phyloP scores from a whole-genome alignment of 2,888 invertebrate species.

The Dasypolia templi region DNA sequence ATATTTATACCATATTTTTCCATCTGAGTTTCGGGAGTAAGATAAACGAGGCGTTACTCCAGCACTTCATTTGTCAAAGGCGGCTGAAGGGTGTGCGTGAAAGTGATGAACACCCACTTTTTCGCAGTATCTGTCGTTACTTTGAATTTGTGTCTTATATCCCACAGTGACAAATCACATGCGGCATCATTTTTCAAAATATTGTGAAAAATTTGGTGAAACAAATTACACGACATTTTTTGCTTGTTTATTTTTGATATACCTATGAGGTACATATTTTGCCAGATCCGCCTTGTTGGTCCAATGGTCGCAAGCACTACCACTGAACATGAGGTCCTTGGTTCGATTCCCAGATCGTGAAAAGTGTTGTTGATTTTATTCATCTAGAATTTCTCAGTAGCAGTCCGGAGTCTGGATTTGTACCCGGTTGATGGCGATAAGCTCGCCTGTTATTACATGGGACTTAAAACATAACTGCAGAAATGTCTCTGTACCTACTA shows the following conservation, averaged over 20 bases:
- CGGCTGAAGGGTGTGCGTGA: slow-evolving; percentile 57
- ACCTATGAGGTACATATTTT: neutral
- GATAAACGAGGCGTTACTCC: slow-evolving; percentile 63
- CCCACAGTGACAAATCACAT: slow-evolving; percentile 54
- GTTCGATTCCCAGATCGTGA: neutral
- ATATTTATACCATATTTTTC: slow-evolving; percentile 52
- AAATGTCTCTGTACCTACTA: neutral
- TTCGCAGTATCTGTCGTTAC: slow-evolving; percentile 60
- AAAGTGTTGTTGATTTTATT: neutral
- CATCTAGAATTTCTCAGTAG: neutral
- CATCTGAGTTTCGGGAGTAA: slow-evolving; percentile 56
- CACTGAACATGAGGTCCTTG: neutral
- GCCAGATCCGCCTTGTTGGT: neutral
- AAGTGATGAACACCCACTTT: slow-evolving; percentile 64
- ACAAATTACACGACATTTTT: neutral
- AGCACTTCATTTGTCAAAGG: slow-evolving; percentile 66
- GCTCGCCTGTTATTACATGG: neutral
- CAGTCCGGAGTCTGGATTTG: neutral
- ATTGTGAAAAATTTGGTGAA: slow-evolving; percentile 18
- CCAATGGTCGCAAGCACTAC: neutral
- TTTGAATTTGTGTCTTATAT: slow-evolving; percentile 61
- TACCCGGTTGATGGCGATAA: neutral
- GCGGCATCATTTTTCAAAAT: slow-evolving; percentile 41
- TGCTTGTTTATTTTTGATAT: slow-evolving; percentile 2
- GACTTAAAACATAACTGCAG: neutral